Evolutionary conservation across 2,888 invertebrate genomes (phyloP).

Genomic region (Leptopilina drosophilae): DNA sequence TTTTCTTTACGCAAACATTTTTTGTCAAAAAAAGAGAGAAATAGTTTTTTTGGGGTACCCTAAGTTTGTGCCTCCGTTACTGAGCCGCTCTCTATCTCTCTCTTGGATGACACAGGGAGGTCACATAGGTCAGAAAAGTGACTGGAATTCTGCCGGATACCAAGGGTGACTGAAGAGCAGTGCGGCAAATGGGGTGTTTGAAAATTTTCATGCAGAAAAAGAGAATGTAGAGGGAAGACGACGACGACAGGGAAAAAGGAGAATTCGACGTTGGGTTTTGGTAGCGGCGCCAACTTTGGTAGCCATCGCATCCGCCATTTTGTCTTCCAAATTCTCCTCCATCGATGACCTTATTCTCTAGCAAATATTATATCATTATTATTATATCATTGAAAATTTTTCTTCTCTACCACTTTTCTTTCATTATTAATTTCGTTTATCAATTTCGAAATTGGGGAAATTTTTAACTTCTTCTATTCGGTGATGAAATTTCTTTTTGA

Average conservation of each 20-base stretch:
- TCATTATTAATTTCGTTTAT: too few species aligned
- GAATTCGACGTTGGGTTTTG: background rate
- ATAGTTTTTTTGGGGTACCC: too few species aligned
- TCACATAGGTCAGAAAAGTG: slow-evolving; percentile 43
- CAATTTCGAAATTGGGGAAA: too few species aligned
- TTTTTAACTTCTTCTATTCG: too few species aligned
- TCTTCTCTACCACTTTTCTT: too few species aligned
- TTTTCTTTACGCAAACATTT: too few species aligned
- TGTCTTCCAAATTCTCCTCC: background rate
- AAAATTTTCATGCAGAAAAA: background rate
- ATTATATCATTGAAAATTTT: background rate
- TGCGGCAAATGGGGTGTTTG: slow-evolving; percentile 13
- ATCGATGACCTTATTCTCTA: background rate
- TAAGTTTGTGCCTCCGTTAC: too few species aligned
- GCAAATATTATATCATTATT: too few species aligned
- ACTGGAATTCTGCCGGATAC: slow-evolving; percentile 3
- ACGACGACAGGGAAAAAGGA: background rate
- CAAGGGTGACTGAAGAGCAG: slow-evolving; percentile 25
- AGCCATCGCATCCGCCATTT: slow-evolving; percentile 3
- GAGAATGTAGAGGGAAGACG: too few species aligned
- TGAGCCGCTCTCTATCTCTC: slow-evolving; percentile 13
- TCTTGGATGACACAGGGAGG: slow-evolving; percentile 36
- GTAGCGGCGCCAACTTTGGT: slow-evolving; percentile 31
- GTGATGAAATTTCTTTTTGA: too few species aligned
- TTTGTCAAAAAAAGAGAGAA: too few species aligned